These are phyloP conservation scores for Hemicrepidius hirtus DNA, from an alignment of 2,888 invertebrate species.

Conservation along the genomic window DNA sequence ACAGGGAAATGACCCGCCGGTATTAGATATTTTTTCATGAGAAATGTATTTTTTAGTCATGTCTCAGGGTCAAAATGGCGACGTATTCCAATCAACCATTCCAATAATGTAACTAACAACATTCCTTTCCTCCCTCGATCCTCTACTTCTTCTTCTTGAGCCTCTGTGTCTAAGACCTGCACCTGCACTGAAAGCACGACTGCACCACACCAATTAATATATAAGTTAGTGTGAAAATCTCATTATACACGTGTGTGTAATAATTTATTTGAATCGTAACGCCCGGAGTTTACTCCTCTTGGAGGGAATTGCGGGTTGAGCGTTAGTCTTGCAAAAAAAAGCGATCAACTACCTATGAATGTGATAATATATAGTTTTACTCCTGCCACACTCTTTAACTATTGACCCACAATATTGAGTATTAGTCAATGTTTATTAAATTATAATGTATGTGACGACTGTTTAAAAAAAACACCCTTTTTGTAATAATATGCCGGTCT, in stretches of 20 bases:
- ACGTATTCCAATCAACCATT: conserved; percentile 53
- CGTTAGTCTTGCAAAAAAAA: conserved; percentile 21
- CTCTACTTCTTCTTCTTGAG: conserved; percentile 38
- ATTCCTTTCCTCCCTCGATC: conserved; percentile 49
- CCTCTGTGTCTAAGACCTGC: conserved; percentile 52
- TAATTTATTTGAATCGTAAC: conserved; percentile 20
- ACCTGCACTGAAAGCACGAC: conserved; percentile 60
- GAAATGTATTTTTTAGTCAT: conserved; percentile 61
- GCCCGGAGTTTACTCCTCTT: conserved; percentile 1
- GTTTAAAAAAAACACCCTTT: conserved; percentile 21
- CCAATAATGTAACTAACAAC: conserved; percentile 44
- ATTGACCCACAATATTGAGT: conserved; percentile 37
- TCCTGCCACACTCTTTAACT: conserved; percentile 62
- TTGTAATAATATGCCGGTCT: conserved; percentile 34
- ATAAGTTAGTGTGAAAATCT: conserved; percentile 52
- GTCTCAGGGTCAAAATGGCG: conserved; percentile 67
- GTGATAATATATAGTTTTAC: conserved; percentile 64
- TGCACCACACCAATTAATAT: conserved; percentile 54
- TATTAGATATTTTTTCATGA: conserved; percentile 53
- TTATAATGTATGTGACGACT: conserved; percentile 25
- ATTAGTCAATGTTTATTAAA: conserved; percentile 42
- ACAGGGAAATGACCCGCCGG: conserved; percentile 43
- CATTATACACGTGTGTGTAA: conserved; percentile 39
- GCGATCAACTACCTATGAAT: conserved; percentile 59
- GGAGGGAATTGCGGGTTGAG: background rate